These are phyloP conservation scores for Amiota communis DNA, from an alignment of 2,888 invertebrate species.

Conservation along the genomic window DNA sequence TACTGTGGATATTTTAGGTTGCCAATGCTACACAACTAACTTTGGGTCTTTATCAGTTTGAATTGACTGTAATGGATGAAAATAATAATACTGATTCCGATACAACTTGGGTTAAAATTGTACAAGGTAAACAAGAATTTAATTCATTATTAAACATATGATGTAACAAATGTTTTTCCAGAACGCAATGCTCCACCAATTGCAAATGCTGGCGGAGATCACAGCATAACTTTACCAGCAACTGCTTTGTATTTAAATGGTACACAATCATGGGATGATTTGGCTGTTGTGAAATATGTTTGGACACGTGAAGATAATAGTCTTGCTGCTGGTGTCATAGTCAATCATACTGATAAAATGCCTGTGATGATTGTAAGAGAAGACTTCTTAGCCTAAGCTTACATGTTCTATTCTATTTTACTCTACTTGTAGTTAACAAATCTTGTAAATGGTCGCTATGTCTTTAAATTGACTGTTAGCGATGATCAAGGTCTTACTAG, in stretches of 20 bases:
- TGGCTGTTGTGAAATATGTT: constrained; percentile 86
- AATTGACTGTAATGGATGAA: constrained; percentile 87
- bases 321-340: constrained; percentile 87
- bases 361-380: constrained; percentile 82
- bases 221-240: constrained; percentile 83
- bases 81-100: constrained; percentile 86
- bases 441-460: constrained; percentile 88
- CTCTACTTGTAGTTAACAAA: constrained; percentile 79
- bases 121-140: constrained; percentile 79
- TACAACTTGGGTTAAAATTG: constrained; percentile 83
- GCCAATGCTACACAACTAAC: constrained; percentile 88
- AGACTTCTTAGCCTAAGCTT: background rate
- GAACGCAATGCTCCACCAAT: constrained; percentile 92
- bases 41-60: constrained; percentile 87
- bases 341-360: constrained; percentile 83
- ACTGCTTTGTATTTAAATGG: constrained; percentile 88
- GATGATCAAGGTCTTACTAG: constrained; percentile 91
- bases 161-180: constrained; percentile 64
- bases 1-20: constrained; percentile 59
- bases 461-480: constrained; percentile 90
- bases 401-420: constrained; percentile 56
- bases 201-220: constrained; percentile 91
- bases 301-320: constrained; percentile 87
- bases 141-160: background rate
- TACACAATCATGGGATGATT: constrained; percentile 88